Evolutionary conservation across 2,797 vertebrate genomes (phyloP), one percentile per base, ranked within the genome.

Genomic region (Sebastes ruberrimus): DNA sequence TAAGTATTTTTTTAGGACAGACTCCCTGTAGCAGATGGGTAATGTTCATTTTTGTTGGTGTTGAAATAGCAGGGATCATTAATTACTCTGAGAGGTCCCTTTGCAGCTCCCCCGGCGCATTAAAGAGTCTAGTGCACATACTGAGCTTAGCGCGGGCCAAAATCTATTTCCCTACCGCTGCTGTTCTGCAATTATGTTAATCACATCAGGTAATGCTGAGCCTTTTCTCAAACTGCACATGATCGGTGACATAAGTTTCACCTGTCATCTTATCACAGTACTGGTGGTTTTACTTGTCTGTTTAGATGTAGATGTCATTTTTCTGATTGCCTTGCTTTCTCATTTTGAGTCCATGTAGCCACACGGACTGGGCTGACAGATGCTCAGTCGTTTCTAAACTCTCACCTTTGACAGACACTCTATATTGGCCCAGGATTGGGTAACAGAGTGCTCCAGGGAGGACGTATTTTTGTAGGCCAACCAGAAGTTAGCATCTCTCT

Each of bases 51-150:
- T 63, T 33, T 35, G 20, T 76, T 80, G 65, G 56, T 62, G 63
- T 73, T 79, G 38, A 76, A 78, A 74, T 63, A 76, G 60, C 68
- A 42, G 78, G 35, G 63, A 64, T 78, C 77, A 81, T 76, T 81
- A 79, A 74, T 84, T 86, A 82, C 59, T 59, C 18, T 57, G 49
- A 70, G 33, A 75, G 57, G 62, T 68, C 33, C 71, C 55, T 69
- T 30, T 71, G 55, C 62, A 56, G 61, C 52, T 74, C 35, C 68
- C 33, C n/a, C 42, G 33, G n/a, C 1, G 7, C 42, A 56, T 74
- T 62, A 49, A 10, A 27, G 28, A 72, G 30, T 69, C 18, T 7
- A 33, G 11, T 75, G 7, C 38, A 64, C 38, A 72, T 11, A 38
- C 6, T 22, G n/a, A 66, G 23, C 25, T 57, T 35, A 57, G 62